A percentile compares a stretch with the other conserved stretches of the same genome.
Conservation (phyloP, 2,797 vertebrate genomes). For the Lepilemur septentrionalis region DNA sequence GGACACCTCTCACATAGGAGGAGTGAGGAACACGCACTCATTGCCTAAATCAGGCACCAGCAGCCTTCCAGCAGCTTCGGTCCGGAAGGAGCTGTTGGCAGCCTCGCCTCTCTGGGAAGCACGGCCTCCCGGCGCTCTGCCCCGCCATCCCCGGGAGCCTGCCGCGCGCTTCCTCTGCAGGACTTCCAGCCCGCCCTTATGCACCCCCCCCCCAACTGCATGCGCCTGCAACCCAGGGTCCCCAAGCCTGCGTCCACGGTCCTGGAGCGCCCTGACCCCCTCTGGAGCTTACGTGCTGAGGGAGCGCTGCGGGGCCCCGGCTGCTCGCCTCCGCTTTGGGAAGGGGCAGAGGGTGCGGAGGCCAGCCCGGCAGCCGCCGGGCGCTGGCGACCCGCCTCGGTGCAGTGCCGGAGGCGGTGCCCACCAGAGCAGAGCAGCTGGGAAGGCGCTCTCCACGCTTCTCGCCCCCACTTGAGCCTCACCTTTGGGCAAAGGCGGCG, state of each 20-base stretch:
- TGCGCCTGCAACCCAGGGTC: neutral
- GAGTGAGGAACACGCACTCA: neutral
- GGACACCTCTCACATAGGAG: neutral
- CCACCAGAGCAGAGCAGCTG: conserved; percentile 29
- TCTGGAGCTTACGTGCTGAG: neutral
- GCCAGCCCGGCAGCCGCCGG: neutral
- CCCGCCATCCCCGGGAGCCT: conserved; percentile 47
- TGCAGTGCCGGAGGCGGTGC: conserved; percentile 49
- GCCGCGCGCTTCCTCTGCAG: conserved; percentile 59
- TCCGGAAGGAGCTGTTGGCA: conserved; percentile 55
- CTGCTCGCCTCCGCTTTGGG: neutral
- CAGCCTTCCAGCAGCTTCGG: neutral
- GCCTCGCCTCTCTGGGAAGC: conserved; percentile 45
- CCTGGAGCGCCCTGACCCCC: neutral
- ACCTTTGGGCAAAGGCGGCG: neutral
- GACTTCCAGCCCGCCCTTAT: neutral
- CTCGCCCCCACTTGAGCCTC: neutral
- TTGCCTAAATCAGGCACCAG: neutral
- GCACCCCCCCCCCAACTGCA: neutral
- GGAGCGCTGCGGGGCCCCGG: neutral
- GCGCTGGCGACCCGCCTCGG: neutral
- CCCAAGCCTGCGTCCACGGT: neutral
- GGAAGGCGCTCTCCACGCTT: conserved; percentile 26
- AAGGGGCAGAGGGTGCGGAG: neutral
- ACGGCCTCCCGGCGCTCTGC: conserved; percentile 44